Base-by-base conservation (phyloP, 2,797 vertebrate species). In the Sarcophilus harrisii region DNA sequence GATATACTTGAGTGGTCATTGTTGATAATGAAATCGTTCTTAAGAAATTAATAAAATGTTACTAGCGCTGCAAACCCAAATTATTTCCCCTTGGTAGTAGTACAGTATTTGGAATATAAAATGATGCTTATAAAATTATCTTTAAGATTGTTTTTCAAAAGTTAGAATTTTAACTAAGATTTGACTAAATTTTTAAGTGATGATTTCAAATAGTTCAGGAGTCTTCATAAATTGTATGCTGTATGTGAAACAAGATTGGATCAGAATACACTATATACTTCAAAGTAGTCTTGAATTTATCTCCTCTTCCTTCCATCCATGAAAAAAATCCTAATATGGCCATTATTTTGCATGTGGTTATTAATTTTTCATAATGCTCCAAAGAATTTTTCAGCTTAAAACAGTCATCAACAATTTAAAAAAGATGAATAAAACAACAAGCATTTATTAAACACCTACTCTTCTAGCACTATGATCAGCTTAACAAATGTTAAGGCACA, bases 21-120 rank as follows among this genome's bases (percentile, higher is more conserved):
- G 73, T 57, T 90, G 90, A 94, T 91, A 58, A 2, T 57, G 0
- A 57, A 93, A 29, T 92, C 12, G 45, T 95, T 94, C 14, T 45
- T 95, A 62, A 96, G 92, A 94, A 97, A 95, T 93, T 57, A 94
- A 66, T 81, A 97, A 93, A 93, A 32, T 52, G 62, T 90, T 8
- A 90, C 60, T 21, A 92, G 93, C 94, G 90, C 45, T 93, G 38
- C 57, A 95, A 96, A 94, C 55, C 27, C 62, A 38, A 32, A 81
- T 38, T 55, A n/a, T 18, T 73, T 1, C 45, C 38, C 81, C 90
- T 66, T 45, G 94, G 93, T 81, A 96, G 30, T 2, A 87, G 0
- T 93, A 90, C 57, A 27, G 2, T 62, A 91, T n/a, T 30, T 81
- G 28, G 2, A 6, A 87, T 29, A 91, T 14, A 81, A 60, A 91